These are phyloP conservation scores for Eriocheir sinensis DNA, from an alignment of 1,140 invertebrate genomes.

Conservation along the genomic window DNA sequence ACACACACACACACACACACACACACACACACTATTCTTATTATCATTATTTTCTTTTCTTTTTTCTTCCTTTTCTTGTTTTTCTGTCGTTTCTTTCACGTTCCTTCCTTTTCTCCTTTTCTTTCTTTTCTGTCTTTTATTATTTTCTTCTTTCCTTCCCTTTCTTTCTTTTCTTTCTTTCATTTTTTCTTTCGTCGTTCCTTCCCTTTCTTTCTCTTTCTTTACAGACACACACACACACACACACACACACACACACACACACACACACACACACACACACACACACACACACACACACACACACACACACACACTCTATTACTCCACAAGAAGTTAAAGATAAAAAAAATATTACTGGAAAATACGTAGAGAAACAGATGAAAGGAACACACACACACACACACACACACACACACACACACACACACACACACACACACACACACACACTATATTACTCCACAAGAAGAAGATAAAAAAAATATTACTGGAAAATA, in stretches of 20 bases:
- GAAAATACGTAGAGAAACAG: too few species aligned
- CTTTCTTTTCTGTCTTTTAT: neutral
- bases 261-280: neutral
- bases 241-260: slow-evolving; percentile 22
- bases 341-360: neutral
- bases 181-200: slow-evolving; percentile 9
- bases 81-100: neutral
- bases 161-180: slow-evolving; percentile 26
- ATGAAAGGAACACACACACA: too few species aligned
- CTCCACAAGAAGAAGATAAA: too few species aligned
- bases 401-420: slow-evolving; percentile 23
- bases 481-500: too few species aligned
- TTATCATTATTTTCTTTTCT: neutral
- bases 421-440: neutral
- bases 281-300: slow-evolving; percentile 22
- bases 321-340: neutral
- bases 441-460: too few species aligned
- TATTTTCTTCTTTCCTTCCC: slow-evolving; percentile 12
- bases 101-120: neutral
- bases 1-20: slow-evolving; percentile 6
- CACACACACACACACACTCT: slow-evolving; percentile 11
- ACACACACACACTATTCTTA: neutral
- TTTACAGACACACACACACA: slow-evolving; percentile 12
- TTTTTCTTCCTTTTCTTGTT: neutral
- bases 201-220: slow-evolving; percentile 5